Conservation (phyloP, 2,113 vertebrate species). For the Gorsachius goisagi region DNA sequence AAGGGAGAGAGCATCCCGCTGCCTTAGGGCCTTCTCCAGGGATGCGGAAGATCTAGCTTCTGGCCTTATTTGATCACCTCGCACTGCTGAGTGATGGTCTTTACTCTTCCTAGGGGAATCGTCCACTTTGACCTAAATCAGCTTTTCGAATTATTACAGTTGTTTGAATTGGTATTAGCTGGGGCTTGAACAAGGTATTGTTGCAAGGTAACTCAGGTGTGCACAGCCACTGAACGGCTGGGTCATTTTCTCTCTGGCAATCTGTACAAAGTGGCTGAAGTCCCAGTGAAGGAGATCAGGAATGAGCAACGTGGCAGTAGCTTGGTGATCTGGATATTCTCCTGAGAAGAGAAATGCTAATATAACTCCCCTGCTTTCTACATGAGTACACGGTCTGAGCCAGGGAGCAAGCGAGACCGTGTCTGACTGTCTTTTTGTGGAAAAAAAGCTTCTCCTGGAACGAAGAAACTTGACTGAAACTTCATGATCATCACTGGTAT, state of each 20-base stretch:
- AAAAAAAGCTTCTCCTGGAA: background rate
- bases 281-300: background rate
- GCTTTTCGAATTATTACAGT: background rate
- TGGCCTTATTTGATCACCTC: background rate
- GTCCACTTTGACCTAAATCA: background rate
- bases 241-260: background rate
- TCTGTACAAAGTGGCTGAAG: background rate
- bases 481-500: background rate
- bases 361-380: background rate
- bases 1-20: background rate
- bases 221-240: fast-evolving
- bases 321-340: background rate
- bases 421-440: background rate
- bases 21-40: background rate
- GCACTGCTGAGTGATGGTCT: background rate
- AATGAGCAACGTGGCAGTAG: background rate
- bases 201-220: background rate
- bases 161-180: background rate
- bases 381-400: fast-evolving
- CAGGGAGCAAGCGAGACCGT: background rate
- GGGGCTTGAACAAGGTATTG: background rate
- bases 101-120: background rate
- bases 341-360: background rate
- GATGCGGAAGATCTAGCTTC: background rate
- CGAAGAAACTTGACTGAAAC: background rate